These are phyloP conservation scores for Noctua pronuba DNA, from an alignment of 2,888 invertebrate species.

Conservation along the genomic window DNA sequence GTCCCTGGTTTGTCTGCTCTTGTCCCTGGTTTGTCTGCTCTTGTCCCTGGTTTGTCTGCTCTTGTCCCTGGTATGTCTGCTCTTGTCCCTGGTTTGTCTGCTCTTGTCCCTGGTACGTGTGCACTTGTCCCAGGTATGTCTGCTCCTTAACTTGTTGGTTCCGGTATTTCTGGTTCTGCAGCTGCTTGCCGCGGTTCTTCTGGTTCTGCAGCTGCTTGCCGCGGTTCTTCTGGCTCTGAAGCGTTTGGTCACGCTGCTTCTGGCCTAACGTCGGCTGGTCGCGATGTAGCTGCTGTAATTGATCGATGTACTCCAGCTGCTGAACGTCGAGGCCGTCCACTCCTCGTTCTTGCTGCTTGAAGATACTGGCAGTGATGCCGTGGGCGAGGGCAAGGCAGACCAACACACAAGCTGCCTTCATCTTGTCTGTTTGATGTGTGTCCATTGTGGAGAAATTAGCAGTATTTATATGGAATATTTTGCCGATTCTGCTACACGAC, in stretches of 20 bases:
- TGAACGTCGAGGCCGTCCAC: slow-evolving; percentile 72
- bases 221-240: slow-evolving; percentile 26
- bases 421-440: slow-evolving; percentile 76
- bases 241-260: slow-evolving; percentile 33
- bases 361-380: slow-evolving; percentile 80
- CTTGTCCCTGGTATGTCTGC: slow-evolving; percentile 15
- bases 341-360: slow-evolving; percentile 73
- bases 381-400: slow-evolving; percentile 82
- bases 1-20: slow-evolving; percentile 25
- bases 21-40: slow-evolving; percentile 8
- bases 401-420: slow-evolving; percentile 83
- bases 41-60: slow-evolving; percentile 3
- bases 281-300: slow-evolving; percentile 58
- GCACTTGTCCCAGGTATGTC: slow-evolving; percentile 4
- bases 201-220: slow-evolving; percentile 15
- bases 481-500: slow-evolving; percentile 70
- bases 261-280: slow-evolving; percentile 55
- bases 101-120: slow-evolving; percentile 6
- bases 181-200: slow-evolving; percentile 19
- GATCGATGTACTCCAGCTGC: slow-evolving; percentile 72
- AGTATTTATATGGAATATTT: slow-evolving; percentile 74
- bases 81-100: slow-evolving; percentile 9
- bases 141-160: slow-evolving; percentile 26
- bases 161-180: slow-evolving; percentile 31
- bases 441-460: slow-evolving; percentile 25